These are phyloP conservation scores for Tauraco erythrolophus DNA, from an alignment of 2,113 vertebrate genomes.

Conservation along the genomic window DNA sequence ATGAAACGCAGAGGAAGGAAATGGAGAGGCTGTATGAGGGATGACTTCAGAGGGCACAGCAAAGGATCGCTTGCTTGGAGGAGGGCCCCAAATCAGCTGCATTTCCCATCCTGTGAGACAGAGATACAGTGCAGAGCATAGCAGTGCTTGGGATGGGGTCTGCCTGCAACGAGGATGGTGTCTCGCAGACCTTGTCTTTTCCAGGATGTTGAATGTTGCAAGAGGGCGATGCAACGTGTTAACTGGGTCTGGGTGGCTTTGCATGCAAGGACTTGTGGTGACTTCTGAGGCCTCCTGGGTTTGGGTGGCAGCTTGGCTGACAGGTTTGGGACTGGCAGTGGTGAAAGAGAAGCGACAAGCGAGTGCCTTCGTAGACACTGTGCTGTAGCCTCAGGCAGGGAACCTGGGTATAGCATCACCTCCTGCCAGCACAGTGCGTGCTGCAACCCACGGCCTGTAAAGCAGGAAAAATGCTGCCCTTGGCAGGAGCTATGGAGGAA, in stretches of 20 bases:
- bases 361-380: neutral
- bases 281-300: neutral
- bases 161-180: neutral
- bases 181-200: neutral
- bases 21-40: neutral
- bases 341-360: neutral
- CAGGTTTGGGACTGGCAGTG: neutral
- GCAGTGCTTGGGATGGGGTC: neutral
- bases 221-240: fast-evolving
- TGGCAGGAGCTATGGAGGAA: neutral
- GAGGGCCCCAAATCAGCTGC: neutral
- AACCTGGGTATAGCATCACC: neutral
- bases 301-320: neutral
- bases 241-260: neutral
- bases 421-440: fast-evolving
- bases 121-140: neutral
- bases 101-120: neutral
- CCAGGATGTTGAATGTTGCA: neutral
- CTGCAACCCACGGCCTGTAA: neutral
- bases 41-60: neutral
- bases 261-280: fast-evolving
- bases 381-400: neutral
- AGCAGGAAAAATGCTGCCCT: neutral
- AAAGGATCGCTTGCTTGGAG: neutral
- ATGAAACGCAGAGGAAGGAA: neutral